Base-by-base conservation (phyloP, 2,797 vertebrate genomes). In the Dendrocincla fuliginosa region DNA sequence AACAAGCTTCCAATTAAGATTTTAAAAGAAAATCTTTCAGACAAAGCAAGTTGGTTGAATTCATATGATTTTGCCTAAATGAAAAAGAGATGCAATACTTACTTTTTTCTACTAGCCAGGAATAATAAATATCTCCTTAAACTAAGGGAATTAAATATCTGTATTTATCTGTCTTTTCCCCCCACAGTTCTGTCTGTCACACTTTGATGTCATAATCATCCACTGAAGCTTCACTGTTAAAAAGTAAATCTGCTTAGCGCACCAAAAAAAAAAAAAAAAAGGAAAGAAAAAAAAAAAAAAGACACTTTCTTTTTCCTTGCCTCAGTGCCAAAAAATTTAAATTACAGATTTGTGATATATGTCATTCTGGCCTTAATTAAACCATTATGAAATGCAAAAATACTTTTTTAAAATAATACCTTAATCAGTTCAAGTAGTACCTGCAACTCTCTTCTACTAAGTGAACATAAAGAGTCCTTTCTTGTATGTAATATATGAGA, bases 171-270 rank as follows among this genome's bases (percentile, higher is more conserved):
- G 1, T 89, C 80, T 97, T 97, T 96, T 97, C 79, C 90, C 95
- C 86, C 87, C 83, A 94, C 95, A 96, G 93, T 97, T 97, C 90
- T 97, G 94, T 97, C 97, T 98, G 97, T 97, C 97, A 98, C 97
- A 95, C 97, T 98, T 98, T 98, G 98, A 98, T 98, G 98, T 98
- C 98, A 98, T 98, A 98, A 98, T 98, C 97, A 97, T 97, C 95
- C 63, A 65, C 93, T 93, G 95, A 98, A 97, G 90, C 95, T 93
- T 92, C 95, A 89, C 95, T 89, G 86, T 95, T 97, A 94, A 97
- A 93, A 90, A 97, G 96, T 94, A 98, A 98, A 98, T 98, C 98
- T 98, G 77, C 97, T 98, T 98, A 98, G 96, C 39, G 2, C 90
- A 95, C 76, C 13, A 82, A 70, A 84, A 47, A 89, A 65, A 24